Conservation (phyloP, 2,113 vertebrate species). For the Pteronura brasiliensis region DNA sequence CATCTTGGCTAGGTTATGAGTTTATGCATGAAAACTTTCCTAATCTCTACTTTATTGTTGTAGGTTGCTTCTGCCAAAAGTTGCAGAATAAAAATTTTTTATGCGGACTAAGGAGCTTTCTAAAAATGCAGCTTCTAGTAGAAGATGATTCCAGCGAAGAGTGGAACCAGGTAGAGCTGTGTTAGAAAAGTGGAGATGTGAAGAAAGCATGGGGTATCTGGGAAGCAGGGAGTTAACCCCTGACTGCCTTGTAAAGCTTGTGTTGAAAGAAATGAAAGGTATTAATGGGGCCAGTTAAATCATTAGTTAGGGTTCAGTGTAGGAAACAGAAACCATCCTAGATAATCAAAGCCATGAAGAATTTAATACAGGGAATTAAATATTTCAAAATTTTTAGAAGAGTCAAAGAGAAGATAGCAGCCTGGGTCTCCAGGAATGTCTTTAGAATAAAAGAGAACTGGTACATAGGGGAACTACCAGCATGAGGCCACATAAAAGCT, state of each 20-base stretch:
- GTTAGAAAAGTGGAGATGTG: neutral
- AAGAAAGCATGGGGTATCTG: neutral
- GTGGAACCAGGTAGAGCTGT: neutral
- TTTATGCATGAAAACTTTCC: neutral
- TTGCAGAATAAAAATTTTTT: neutral
- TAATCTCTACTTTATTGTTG: neutral
- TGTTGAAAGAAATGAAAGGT: neutral
- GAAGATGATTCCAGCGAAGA: neutral
- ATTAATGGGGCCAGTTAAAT: neutral
- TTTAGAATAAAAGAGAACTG: neutral
- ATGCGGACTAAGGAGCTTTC: neutral
- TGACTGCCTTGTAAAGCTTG: neutral
- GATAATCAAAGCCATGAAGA: neutral
- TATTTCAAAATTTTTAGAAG: neutral
- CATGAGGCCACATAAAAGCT: neutral
- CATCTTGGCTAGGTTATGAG: neutral
- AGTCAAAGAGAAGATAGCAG: neutral
- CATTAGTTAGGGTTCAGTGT: neutral
- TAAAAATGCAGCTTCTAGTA: neutral
- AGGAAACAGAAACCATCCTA: neutral
- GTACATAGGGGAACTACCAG: neutral
- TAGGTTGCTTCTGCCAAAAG: neutral
- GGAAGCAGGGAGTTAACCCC: too few species aligned
- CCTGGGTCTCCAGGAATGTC: neutral
- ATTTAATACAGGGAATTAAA: neutral